phyloP scores from a whole-genome alignment of 1,140 invertebrate species.

The Drosophila aff. region DNA sequence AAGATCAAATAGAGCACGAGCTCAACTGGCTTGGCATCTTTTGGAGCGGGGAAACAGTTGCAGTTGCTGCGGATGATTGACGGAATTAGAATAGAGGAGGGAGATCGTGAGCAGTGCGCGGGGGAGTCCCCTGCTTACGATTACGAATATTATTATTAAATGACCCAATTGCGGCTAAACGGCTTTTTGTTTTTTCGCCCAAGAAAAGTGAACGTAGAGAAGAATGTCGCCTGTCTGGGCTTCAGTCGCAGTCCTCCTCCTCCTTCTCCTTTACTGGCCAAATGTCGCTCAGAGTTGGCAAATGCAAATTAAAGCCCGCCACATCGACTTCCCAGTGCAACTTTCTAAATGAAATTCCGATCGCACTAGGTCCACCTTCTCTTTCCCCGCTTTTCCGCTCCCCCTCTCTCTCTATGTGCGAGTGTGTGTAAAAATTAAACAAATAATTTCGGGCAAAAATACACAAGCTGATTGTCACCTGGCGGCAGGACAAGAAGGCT shows the following conservation, averaged over 20 bases:
- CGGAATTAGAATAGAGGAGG: conserved; percentile 80
- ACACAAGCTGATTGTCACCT: conserved; percentile 77
- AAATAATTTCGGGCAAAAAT: conserved; percentile 78
- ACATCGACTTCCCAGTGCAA: conserved; percentile 63
- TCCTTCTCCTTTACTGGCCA: conserved; percentile 12
- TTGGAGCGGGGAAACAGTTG: conserved; percentile 51
- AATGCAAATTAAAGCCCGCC: conserved; percentile 65
- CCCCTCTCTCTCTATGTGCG: not conserved
- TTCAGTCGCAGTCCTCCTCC: conserved; percentile 6
- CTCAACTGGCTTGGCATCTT: conserved; percentile 8
- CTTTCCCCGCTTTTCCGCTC: conserved; percentile 12
- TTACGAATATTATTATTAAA: conserved; percentile 67
- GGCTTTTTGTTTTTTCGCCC: conserved; percentile 20
- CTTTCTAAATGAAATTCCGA: conserved; percentile 79
- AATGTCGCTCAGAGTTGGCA: conserved; percentile 67
- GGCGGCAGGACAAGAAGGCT: conserved; percentile 55
- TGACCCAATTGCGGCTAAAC: conserved; percentile 70
- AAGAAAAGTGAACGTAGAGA: conserved; percentile 67
- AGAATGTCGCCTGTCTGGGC: conserved; percentile 66
- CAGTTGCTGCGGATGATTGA: conserved; percentile 73
- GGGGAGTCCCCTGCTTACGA: conserved; percentile 1
- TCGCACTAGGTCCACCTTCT: conserved; percentile 41
- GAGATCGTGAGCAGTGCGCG: conserved; percentile 58
- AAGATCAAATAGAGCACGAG: conserved; percentile 68
- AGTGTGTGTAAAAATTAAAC: conserved; percentile 76